These are phyloP conservation scores for Lasioglossum oenotherae DNA, from an alignment of 2,888 invertebrate genomes.

Conservation along the genomic window DNA sequence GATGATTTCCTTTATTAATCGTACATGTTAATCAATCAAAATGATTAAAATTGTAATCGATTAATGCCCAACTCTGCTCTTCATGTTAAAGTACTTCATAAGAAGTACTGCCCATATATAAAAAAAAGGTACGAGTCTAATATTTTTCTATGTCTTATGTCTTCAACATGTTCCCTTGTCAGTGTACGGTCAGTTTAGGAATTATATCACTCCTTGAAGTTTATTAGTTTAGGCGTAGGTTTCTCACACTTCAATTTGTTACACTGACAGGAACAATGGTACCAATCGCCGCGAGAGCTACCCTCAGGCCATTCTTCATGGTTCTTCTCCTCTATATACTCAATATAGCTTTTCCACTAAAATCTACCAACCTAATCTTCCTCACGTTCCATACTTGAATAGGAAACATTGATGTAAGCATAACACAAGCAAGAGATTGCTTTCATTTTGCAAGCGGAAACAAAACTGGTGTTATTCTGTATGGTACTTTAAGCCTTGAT, in stretches of 20 bases:
- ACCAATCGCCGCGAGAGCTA: background rate
- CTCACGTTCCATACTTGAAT: background rate
- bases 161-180: background rate
- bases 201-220: background rate
- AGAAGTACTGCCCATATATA: no score
- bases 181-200: background rate
- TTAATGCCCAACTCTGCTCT: no score
- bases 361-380: background rate
- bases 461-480: background rate
- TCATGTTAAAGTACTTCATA: no score
- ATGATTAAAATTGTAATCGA: no score
- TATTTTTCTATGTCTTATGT: background rate
- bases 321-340: background rate
- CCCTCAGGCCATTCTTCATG: background rate
- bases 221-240: background rate
- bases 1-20: no score
- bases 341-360: background rate
- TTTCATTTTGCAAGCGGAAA: background rate
- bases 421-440: background rate
- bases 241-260: background rate
- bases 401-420: background rate
- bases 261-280: background rate
- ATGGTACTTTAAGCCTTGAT: background rate
- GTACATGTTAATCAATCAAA: no score
- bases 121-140: background rate